A percentile compares a stretch with the other conserved stretches of the same genome.
These are phyloP conservation scores for Mactromeris polynyma DNA, from an alignment of 2,888 invertebrate genomes.

Conservation along the genomic window DNA sequence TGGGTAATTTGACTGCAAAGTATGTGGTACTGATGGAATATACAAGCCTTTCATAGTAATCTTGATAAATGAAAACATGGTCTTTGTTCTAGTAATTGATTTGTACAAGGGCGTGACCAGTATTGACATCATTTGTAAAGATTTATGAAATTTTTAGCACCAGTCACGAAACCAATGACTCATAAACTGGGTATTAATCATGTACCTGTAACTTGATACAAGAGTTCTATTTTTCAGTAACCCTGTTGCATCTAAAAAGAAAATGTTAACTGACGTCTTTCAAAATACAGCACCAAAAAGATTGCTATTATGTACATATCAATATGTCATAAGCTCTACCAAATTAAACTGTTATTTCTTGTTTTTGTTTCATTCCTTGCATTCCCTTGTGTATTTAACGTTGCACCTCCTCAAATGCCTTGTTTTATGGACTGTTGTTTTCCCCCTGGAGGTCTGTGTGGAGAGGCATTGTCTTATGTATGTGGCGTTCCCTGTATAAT, in stretches of 20 bases:
- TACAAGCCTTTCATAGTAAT: not conserved
- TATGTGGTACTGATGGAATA: not conserved
- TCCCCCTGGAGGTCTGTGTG: too few species aligned
- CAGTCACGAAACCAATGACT: not conserved
- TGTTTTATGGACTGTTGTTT: too few species aligned
- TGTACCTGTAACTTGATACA: not conserved
- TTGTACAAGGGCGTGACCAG: not conserved
- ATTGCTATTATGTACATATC: too few species aligned
- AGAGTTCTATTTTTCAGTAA: not conserved
- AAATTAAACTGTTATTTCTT: too few species aligned
- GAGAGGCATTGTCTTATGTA: too few species aligned
- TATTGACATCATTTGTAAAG: not conserved
- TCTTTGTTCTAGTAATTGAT: not conserved
- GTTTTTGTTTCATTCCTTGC: too few species aligned
- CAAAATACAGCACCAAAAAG: too few species aligned
- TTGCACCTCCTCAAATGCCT: too few species aligned
- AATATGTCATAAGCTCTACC: too few species aligned
- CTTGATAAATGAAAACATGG: not conserved
- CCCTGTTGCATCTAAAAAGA: not conserved
- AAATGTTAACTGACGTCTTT: not conserved
- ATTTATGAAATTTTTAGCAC: not conserved
- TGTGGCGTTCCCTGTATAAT: too few species aligned
- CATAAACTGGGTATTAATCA: not conserved
- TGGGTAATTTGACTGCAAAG: slow-evolving; percentile 30
- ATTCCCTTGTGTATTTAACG: too few species aligned